Percentiles rank a stretch among this genome's conserved stretches.
These are phyloP conservation scores for Ambastaia sidthimunki DNA, from an alignment of 2,797 vertebrate genomes.

Conservation along the genomic window DNA sequence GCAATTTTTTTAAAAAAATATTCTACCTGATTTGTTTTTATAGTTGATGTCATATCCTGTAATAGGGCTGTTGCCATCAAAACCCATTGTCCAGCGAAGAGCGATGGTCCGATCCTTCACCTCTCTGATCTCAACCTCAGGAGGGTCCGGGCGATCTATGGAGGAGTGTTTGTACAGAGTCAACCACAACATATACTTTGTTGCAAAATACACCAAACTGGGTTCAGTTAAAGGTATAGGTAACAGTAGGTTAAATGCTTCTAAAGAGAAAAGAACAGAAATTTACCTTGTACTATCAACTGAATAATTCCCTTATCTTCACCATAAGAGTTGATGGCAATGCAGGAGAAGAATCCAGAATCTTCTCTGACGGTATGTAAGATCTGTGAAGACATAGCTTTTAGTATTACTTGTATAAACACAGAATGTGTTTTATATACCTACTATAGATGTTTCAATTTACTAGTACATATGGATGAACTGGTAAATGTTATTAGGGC, in stretches of 20 bases:
- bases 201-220: not conserved
- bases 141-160: slow-evolving; percentile 95
- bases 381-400: slow-evolving; percentile 80
- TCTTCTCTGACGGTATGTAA: slow-evolving; percentile 96
- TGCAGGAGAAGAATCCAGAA: slow-evolving; percentile 98
- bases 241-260: not conserved
- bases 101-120: slow-evolving; percentile 96
- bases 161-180: not conserved
- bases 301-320: slow-evolving; percentile 98
- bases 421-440: no score
- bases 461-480: no score
- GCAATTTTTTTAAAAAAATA: not conserved
- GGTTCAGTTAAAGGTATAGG: not conserved
- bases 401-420: no score
- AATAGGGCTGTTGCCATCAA: slow-evolving; percentile 98
- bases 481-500: no score
- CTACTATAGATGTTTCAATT: no score
- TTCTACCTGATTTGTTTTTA: slow-evolving; percentile 96
- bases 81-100: slow-evolving; percentile 99
- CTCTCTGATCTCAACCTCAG: slow-evolving; percentile 95
- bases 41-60: slow-evolving; percentile 98
- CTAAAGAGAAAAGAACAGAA: not conserved
- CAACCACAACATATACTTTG: not conserved
- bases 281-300: slow-evolving; percentile 95
- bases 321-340: slow-evolving; percentile 98